Percentiles rank a stretch among this genome's conserved stretches.
These are phyloP conservation scores for Acanthopagrus latus DNA, from an alignment of 2,797 vertebrate genomes.

Conservation along the genomic window DNA sequence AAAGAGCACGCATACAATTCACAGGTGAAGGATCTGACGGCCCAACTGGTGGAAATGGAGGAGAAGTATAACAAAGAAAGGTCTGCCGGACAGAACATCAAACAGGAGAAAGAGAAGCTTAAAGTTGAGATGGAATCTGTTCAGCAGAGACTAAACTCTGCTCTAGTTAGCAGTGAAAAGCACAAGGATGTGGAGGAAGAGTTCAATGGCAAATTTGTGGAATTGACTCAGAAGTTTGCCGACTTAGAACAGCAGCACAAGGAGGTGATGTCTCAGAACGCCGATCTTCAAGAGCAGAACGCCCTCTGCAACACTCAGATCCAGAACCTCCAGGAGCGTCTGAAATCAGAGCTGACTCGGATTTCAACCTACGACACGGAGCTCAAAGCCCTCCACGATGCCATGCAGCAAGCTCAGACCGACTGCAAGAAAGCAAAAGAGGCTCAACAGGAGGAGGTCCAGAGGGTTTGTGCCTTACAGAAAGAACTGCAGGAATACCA, in stretches of 20 bases:
- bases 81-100: conserved; percentile 74
- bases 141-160: conserved; percentile 84
- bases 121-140: conserved; percentile 80
- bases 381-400: conserved; percentile 80
- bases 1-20: conserved; percentile 86
- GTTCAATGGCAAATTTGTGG: conserved; percentile 78
- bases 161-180: conserved; percentile 78
- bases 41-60: conserved; percentile 81
- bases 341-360: conserved; percentile 84
- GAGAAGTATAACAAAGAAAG: conserved; percentile 78
- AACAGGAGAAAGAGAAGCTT: conserved; percentile 85
- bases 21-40: conserved; percentile 83
- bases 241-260: conserved; percentile 81
- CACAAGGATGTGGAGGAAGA: conserved; percentile 80
- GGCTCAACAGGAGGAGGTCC: conserved; percentile 77
- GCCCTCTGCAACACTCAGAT: conserved; percentile 77
- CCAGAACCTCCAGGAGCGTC: conserved; percentile 79
- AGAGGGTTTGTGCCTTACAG: conserved; percentile 79
- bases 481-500: conserved; percentile 81
- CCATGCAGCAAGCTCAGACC: conserved; percentile 81
- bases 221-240: conserved; percentile 81
- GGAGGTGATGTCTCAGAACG: conserved; percentile 76
- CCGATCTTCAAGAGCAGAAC: conserved; percentile 82
- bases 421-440: conserved; percentile 84
- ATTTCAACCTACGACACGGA: conserved; percentile 85